Base-by-base conservation (phyloP, 2,888 invertebrate genomes). In the Heterodera filipjevi region DNA sequence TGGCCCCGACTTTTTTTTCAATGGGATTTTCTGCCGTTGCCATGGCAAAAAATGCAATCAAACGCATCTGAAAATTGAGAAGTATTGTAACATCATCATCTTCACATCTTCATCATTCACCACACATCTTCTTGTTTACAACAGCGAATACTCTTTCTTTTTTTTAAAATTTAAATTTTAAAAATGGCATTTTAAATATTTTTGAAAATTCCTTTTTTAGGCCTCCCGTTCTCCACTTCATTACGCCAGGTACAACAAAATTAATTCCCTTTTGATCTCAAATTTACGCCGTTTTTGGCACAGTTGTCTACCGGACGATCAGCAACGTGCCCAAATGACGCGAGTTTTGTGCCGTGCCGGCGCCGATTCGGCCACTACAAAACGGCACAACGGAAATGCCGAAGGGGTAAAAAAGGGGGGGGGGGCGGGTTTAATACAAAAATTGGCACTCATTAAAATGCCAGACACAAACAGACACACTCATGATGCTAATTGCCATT, bases 311-410 rank as follows among this genome's bases (percentile, higher is more conserved):
- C 66, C 77, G 39, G 84, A 84, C 76, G 66, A 64, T 19, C 71
- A 79, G 59, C 72, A 77, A 59, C 68, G 79, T 27, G 78, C 77
- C 22, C 77, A 80, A 46, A 84, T 83, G 81, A 74, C 81, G 46
- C 68, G 79, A 39, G 46, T 84, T n/a, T 70, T 83, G 70, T 79
- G 71, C 49, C 73, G 76, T 10, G 83, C 83, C 46, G 83, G 83
- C 10, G 83, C 83, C 14, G 76, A 79, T 2, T 70, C 59, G 46
- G 64, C 77, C 14, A 44, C 77, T 19, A n/a, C 53, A n/a, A 70
- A 68, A 30, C 71, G 70, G 35, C 30, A 72, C n/a, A n/a, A 44
- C 30, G 68, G 66, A 33, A 19, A 27, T 3, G 74, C 12, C 33
- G 30, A 2, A 3, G 49, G 75, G 22, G 33, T 49, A 53, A 75